Base-by-base conservation (phyloP, 53 echinoderm and acorn worm genomes). In the Paracentrotus lividus region DNA sequence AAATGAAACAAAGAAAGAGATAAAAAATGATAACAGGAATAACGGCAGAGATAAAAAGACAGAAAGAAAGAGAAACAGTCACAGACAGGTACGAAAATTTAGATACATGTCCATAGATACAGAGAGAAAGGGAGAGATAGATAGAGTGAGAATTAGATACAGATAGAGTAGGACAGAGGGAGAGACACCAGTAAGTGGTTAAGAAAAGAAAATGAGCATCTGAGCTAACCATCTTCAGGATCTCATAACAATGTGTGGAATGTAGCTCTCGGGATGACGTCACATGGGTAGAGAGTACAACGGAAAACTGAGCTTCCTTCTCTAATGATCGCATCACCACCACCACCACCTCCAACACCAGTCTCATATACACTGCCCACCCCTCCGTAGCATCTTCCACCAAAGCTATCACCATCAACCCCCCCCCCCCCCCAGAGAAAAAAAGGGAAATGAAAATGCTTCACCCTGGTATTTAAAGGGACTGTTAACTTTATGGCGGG, bases 141-240 rank as follows among this genome's bases (percentile, higher is more conserved):
- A 18, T 0, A 32, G 66, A 67, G 3, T 42, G 90, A 65, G 9
- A 66, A 49, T 47, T 0, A 90, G 42, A 61, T 3, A 45, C 14
- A 29, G 49, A 26, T 3, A 92, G 78, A 77, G 23, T 51, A 21
- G 78, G 49, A 32, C 4, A 10, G 72, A 16, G 40, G 72, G 21
- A 72, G 72, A 40, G 72, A 67, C 31, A 72, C 36, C 32, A 72
- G 72, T 72, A 72, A 72, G 38, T 72, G 72, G 38, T 72, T 72
- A 18, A 72, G 72, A 72, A 40, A 72, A 36, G 36, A 77, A 92
- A 92, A 76, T 49, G 57, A 45, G 38, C 67, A 34, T 55, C 54
- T 36, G 72, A 91, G 53, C 51, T 32, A 36, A 52, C 91, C 91
- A 91, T 91, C 91, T 47, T 91, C 76, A 53, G 91, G 91, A 75